These are phyloP conservation scores for Cydia strobilella DNA, from an alignment of 1,140 invertebrate species.

Conservation along the genomic window DNA sequence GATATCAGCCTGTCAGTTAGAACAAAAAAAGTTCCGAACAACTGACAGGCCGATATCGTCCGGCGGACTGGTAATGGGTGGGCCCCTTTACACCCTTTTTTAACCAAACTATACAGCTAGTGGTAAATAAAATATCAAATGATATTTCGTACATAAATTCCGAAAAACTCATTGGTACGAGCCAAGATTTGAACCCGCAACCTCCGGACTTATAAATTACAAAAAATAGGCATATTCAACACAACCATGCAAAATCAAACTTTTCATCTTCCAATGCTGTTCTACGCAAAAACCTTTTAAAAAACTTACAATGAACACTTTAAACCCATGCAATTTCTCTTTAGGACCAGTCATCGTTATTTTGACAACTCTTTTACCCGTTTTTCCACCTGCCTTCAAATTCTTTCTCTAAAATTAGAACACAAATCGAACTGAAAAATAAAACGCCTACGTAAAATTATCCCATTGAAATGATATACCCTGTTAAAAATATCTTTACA, in stretches of 20 bases:
- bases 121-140: no score
- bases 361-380: slow-evolving; percentile 27
- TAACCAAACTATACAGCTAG: not conserved
- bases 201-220: no score
- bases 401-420: slow-evolving; percentile 30
- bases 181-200: no score
- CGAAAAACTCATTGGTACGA: no score
- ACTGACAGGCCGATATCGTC: no score
- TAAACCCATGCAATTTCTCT: slow-evolving; percentile 20
- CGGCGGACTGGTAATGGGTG: no score
- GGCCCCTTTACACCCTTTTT: no score
- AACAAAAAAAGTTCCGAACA: no score
- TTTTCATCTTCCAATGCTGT: not conserved
- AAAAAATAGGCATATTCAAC: not conserved
- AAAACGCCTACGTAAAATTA: slow-evolving; percentile 15
- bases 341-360: slow-evolving; percentile 1
- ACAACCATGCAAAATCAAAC: slow-evolving; percentile 15
- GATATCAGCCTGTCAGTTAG: no score
- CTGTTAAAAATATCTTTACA: not conserved
- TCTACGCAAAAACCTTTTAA: slow-evolving; percentile 5
- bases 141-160: not conserved
- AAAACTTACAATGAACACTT: slow-evolving; percentile 17
- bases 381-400: slow-evolving; percentile 8
- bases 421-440: slow-evolving; percentile 28
- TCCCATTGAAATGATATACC: not conserved